Base-by-base conservation (phyloP, 2,797 vertebrate species). In the Manis javanica region DNA sequence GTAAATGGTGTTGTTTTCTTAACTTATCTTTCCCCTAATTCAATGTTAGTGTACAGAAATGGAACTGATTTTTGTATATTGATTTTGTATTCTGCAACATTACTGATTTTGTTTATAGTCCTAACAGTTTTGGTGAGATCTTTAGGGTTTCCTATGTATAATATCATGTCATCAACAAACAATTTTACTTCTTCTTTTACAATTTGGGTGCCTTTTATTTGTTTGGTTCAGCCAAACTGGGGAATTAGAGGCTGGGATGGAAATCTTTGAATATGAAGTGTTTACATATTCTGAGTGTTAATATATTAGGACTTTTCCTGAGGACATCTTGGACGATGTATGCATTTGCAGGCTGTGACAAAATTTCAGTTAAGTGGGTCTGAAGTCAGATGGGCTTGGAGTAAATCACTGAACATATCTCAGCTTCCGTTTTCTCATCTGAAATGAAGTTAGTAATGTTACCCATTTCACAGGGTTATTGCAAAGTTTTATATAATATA, bases 81-180 rank as follows among this genome's bases (percentile, higher is more conserved):
- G 37, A 64, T 59, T 82, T 89, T 37, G 31, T 75, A 83, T 83
- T n/a, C 15, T 59, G 59, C 10, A 75, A 75, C 79, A 59, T 39
- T 83, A 49, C 51, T 75, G 69, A 83, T 83, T 53, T 84, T 75
- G 42, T 59, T 75, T 94, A 57, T 72, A 89, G n/a, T 89, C 61
- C 31, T 72, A 21, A 37, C 69, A 68, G 59, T 24, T 51, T 75
- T 75, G 24, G 29, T 66, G 24, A 14, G n/a, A 39, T 49, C 26
- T 57, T 59, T 89, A 68, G 86, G n/a, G 15, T 77, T 75, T 89
- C 68, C 51, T 49, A 8, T 31, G 24, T 89, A 75, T 75, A 83
- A 66, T 49, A 83, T 77, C 59, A 34, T 59, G 39, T 59, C 39
- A 31, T 31, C 37, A 68, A 39, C 21, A 81, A 71, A 81, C 6